Conservation (phyloP, 2,888 invertebrate genomes). For the Eupelmus urozonus region DNA sequence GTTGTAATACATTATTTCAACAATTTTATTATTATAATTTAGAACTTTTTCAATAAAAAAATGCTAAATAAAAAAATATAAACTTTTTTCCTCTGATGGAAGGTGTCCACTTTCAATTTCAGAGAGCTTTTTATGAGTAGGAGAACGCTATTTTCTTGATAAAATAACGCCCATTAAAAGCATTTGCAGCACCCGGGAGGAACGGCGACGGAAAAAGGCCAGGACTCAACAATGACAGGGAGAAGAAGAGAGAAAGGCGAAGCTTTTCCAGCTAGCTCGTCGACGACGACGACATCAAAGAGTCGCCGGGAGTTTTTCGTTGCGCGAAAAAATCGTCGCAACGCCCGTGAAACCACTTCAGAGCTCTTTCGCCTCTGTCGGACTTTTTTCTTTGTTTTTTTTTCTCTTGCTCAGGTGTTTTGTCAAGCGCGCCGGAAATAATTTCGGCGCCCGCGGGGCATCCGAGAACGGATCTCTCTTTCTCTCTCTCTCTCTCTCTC, state of each 20-base stretch:
- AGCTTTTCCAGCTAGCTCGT: background rate
- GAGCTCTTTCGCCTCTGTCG: constrained; percentile 2
- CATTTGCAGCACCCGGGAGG: background rate
- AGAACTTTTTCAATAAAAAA: too few relatives aligned
- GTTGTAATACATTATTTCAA: too few relatives aligned
- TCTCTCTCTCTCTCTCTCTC: too few relatives aligned
- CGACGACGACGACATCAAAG: constrained; percentile 37
- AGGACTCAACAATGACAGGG: background rate
- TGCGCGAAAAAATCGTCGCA: background rate
- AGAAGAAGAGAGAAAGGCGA: background rate
- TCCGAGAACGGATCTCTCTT: too few relatives aligned
- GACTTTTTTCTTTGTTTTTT: background rate
- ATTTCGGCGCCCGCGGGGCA: constrained; percentile 53
- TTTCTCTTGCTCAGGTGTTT: constrained; percentile 52
- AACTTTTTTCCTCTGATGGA: background rate
- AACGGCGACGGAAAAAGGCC: background rate
- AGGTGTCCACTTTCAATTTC: background rate
- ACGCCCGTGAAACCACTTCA: constrained; percentile 48
- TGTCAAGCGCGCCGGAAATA: constrained; percentile 63
- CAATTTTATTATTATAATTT: too few relatives aligned
- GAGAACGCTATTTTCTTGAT: background rate
- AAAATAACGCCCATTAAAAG: constrained; percentile 24
- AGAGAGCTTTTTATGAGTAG: too few relatives aligned
- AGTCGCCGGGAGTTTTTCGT: background rate
- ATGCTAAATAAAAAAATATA: background rate